Evolutionary conservation across 2,888 invertebrate species (phyloP).

Genomic region (Orthonychiurus folsomi): DNA sequence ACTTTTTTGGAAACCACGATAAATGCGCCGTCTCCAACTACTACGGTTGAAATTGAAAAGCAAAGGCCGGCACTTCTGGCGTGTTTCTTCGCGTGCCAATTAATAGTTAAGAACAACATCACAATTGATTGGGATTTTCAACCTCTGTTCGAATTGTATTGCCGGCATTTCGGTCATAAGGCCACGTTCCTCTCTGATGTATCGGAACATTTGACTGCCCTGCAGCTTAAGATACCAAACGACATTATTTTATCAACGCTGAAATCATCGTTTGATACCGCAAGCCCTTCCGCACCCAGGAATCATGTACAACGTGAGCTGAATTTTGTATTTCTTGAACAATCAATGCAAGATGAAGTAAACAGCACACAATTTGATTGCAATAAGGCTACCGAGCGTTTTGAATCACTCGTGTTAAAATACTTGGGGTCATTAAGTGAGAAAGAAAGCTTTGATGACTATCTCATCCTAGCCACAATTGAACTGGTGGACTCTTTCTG

Average conservation of each 20-base stretch:
- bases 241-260: background rate
- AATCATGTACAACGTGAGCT: slow-evolving; percentile 17
- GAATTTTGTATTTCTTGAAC: slow-evolving; percentile 14
- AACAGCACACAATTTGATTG: background rate
- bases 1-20: background rate
- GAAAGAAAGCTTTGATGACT: slow-evolving; percentile 16
- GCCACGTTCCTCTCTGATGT: slow-evolving; percentile 21
- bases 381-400: background rate
- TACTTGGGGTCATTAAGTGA: slow-evolving; percentile 12
- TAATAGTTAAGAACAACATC: background rate
- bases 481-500: slow-evolving; percentile 19
- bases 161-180: slow-evolving; percentile 12
- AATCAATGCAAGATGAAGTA: background rate
- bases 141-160: slow-evolving; percentile 13
- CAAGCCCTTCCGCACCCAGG: slow-evolving; percentile 10
- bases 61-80: slow-evolving; percentile 13
- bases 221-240: background rate
- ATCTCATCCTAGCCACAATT: slow-evolving; percentile 14
- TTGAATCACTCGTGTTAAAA: slow-evolving; percentile 5
- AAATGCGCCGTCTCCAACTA: background rate
- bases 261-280: background rate
- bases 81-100: background rate
- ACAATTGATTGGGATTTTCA: background rate
- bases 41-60: background rate
- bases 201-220: slow-evolving; percentile 7